Evolutionary conservation across 2,888 invertebrate species (phyloP).

Genomic region (Holacanthella duospinosa): DNA sequence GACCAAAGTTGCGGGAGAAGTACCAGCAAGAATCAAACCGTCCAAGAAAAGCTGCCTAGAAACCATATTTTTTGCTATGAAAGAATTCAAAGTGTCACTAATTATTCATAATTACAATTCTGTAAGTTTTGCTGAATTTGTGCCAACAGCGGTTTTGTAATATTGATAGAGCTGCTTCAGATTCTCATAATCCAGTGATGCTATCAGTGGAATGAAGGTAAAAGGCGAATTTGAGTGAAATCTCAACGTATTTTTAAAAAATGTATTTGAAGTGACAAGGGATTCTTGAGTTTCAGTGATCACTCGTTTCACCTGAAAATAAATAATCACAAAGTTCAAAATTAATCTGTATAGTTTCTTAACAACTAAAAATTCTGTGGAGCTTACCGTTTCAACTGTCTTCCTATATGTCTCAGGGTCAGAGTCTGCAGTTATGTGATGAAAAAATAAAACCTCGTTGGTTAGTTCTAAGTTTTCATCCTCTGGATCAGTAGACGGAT

Average conservation of each 20-base stretch:
- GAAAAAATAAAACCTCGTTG: slow-evolving; percentile 29
- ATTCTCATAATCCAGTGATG: slow-evolving; percentile 29
- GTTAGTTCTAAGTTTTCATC: slow-evolving; percentile 32
- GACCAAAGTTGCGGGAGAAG: slow-evolving; percentile 23
- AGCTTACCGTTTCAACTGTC: slow-evolving; percentile 22
- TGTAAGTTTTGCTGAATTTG: slow-evolving; percentile 17
- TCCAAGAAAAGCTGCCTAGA: slow-evolving; percentile 34
- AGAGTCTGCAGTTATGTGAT: slow-evolving; percentile 27
- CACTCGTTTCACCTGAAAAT: slow-evolving; percentile 16
- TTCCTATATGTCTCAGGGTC: slow-evolving; percentile 24
- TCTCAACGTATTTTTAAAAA: slow-evolving; percentile 17
- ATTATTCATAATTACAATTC: slow-evolving; percentile 24
- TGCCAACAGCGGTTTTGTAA: slow-evolving; percentile 14
- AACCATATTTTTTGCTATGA: neutral
- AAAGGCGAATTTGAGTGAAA: slow-evolving; percentile 30
- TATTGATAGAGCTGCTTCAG: slow-evolving; percentile 23
- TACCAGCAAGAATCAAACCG: slow-evolving; percentile 28
- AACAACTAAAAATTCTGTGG: neutral
- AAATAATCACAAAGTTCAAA: neutral
- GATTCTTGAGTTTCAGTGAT: slow-evolving; percentile 22
- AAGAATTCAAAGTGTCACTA: neutral
- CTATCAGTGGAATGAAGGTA: slow-evolving; percentile 21
- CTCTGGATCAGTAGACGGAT: slow-evolving; percentile 28
- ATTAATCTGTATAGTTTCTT: neutral
- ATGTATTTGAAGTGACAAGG: slow-evolving; percentile 15